Evolutionary conservation across 2,888 invertebrate species (phyloP).

Genomic region (Onchidella celtica): DNA sequence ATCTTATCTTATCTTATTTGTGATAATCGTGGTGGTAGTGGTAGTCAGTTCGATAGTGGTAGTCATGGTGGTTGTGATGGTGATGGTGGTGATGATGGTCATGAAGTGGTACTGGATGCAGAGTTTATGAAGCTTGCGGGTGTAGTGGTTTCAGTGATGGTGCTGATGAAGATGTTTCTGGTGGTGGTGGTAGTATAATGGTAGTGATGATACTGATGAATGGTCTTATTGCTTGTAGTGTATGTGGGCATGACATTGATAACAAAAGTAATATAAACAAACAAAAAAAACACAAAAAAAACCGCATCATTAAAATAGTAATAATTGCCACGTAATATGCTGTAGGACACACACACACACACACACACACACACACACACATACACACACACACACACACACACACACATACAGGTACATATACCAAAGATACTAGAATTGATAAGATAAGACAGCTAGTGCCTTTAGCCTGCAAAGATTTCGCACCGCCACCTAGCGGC

Average conservation of each 20-base stretch:
- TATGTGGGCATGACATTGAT: neutral
- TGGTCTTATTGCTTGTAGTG: too few species aligned
- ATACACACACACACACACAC: too few species aligned
- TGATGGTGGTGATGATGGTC: conserved; percentile 45
- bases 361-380: too few species aligned
- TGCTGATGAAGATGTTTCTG: neutral
- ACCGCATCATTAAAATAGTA: neutral
- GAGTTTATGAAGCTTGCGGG: neutral
- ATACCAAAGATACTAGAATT: too few species aligned
- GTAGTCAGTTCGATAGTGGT: conserved; percentile 31
- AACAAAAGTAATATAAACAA: neutral
- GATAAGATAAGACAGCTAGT: too few species aligned
- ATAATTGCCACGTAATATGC: too few species aligned
- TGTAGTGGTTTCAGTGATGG: conserved; percentile 11
- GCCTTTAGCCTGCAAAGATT: too few species aligned
- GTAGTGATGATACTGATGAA: neutral
- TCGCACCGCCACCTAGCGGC: too few species aligned
- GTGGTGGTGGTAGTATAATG: neutral
- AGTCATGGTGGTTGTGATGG: conserved; percentile 40
- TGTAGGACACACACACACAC: too few species aligned
- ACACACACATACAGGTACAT: too few species aligned
- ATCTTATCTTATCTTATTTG: too few species aligned
- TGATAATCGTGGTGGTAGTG: neutral
- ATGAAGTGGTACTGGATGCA: conserved; percentile 26
- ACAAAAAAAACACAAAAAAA: neutral